These are phyloP conservation scores for Cherax quadricarinatus DNA, from an alignment of 1,140 invertebrate genomes.

Conservation along the genomic window DNA sequence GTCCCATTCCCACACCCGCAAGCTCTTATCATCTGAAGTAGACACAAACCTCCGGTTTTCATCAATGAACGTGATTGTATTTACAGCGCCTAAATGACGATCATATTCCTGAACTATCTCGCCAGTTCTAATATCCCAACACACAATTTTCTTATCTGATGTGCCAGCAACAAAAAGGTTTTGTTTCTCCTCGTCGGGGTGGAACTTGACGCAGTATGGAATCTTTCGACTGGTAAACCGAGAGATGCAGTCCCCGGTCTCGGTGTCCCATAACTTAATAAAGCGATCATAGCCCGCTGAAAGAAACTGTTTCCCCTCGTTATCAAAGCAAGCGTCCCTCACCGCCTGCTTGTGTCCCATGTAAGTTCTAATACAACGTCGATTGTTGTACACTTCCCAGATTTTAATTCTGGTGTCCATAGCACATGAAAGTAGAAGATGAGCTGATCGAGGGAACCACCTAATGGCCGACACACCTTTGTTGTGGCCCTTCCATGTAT, in stretches of 20 bases:
- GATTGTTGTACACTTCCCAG: slow-evolving; percentile 98
- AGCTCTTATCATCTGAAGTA: slow-evolving; percentile 99
- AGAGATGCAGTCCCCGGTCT: slow-evolving; percentile 94
- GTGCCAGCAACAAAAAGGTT: slow-evolving; percentile 98
- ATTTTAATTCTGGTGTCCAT: slow-evolving; percentile 99
- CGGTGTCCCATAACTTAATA: slow-evolving; percentile 99
- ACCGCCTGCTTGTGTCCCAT: slow-evolving; percentile 98
- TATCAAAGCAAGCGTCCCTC: slow-evolving; percentile 97
- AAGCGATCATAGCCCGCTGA: slow-evolving; percentile 89
- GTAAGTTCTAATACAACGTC: slow-evolving; percentile 96
- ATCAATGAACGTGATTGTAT: slow-evolving; percentile 99
- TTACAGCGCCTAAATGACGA: slow-evolving; percentile 98
- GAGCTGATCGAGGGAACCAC: slow-evolving; percentile 96
- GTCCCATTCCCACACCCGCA: slow-evolving; percentile 99
- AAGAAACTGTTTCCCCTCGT: slow-evolving; percentile 93
- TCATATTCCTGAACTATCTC: slow-evolving; percentile 99
- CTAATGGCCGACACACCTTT: slow-evolving; percentile 97
- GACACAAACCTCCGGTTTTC: slow-evolving; percentile 98
- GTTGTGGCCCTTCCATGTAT: slow-evolving; percentile 97
- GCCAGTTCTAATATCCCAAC: slow-evolving; percentile 96
- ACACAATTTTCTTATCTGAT: slow-evolving; percentile 99
- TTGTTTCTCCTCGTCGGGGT: slow-evolving; percentile 98
- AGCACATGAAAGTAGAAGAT: slow-evolving; percentile 95
- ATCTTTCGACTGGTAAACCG: slow-evolving; percentile 96
- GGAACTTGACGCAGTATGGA: slow-evolving; percentile 98